Conservation (phyloP, 2,113 vertebrate species). For the Petaurus breviceps region DNA sequence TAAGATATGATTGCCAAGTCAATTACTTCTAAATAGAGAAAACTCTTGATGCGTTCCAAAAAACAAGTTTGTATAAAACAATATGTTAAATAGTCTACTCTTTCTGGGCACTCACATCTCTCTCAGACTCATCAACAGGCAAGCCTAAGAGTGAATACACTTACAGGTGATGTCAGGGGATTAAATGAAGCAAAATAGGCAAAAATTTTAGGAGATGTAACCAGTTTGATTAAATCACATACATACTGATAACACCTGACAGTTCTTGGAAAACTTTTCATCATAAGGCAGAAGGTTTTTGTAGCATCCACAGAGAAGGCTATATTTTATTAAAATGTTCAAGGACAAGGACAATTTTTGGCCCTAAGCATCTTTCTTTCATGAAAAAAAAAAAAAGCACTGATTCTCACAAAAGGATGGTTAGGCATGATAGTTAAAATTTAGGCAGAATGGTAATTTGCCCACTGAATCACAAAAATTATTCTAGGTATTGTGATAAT, state of each 20-base stretch:
- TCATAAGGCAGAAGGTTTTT: constrained; percentile 24
- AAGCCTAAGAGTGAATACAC: constrained; percentile 25
- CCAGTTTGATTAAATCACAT: constrained; percentile 16
- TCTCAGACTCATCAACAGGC: not conserved
- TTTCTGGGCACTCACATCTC: not conserved
- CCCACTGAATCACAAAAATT: not conserved
- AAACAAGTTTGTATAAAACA: not conserved
- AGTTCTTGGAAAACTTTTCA: constrained; percentile 43
- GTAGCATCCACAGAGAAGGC: constrained; percentile 13
- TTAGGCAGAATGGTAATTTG: constrained; percentile 43
- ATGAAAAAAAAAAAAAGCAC: not conserved
- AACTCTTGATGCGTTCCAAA: not conserved
- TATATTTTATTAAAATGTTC: constrained; percentile 22
- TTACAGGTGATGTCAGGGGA: not conserved
- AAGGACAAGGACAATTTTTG: not conserved
- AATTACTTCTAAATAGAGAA: not conserved
- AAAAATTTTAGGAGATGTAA: not conserved
- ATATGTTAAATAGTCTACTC: not conserved
- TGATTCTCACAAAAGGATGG: constrained; percentile 39
- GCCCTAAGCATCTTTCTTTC: not conserved
- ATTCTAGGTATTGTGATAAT: not conserved
- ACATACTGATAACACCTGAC: not conserved
- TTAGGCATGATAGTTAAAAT: constrained; percentile 21
- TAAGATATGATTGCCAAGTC: constrained; percentile 15
- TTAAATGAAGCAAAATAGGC: not conserved